phyloP scores from a whole-genome alignment of 2,888 invertebrate genomes.

The Rhyacophila evoluta region DNA sequence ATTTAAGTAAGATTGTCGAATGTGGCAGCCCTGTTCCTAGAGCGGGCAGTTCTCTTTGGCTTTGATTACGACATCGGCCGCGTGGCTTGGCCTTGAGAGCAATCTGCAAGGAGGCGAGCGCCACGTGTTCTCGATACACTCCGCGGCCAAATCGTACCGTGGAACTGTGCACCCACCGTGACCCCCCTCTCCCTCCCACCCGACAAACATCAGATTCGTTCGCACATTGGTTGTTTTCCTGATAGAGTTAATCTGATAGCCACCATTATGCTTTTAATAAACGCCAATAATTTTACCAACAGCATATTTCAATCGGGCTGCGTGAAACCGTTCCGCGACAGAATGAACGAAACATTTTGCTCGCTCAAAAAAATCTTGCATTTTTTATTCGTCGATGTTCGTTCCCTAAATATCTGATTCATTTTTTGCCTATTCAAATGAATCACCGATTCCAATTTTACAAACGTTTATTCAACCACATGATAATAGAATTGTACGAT shows the following conservation, averaged over 20 bases:
- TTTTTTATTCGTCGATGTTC: no score
- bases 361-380: no score
- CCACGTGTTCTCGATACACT: slow-evolving; percentile 56
- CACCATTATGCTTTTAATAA: neutral
- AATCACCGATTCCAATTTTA: no score
- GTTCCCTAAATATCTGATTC: no score
- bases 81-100: slow-evolving; percentile 40
- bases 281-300: no score
- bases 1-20: neutral
- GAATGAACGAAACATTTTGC: no score
- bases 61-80: slow-evolving; percentile 33
- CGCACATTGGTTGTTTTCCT: slow-evolving; percentile 7
- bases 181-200: neutral
- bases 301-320: no score
- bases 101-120: slow-evolving; percentile 37
- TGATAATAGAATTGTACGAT: no score
- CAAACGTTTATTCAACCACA: no score
- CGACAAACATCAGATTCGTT: neutral
- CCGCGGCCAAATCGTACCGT: slow-evolving; percentile 13
- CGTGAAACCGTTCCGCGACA: no score
- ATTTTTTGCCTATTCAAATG: no score
- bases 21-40: neutral
- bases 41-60: neutral
- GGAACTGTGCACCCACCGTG: slow-evolving; percentile 28
- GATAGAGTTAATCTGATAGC: neutral